Percentiles rank a stretch among this genome's conserved stretches.
Evolutionary conservation across 2,113 vertebrate species (phyloP).

Genomic region (Eonycteris spelaea): DNA sequence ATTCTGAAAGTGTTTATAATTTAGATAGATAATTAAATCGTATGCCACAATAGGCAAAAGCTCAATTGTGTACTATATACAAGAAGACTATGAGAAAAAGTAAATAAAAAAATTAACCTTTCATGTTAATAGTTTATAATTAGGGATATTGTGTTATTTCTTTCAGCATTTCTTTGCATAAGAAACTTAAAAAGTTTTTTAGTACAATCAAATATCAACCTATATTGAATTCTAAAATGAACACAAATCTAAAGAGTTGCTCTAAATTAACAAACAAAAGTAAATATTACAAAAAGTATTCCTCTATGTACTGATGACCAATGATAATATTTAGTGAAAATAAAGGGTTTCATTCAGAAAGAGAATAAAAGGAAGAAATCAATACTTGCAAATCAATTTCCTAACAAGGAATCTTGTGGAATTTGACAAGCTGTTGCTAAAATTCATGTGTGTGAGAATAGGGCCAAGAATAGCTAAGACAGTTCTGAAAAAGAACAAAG

Average conservation of each 20-base stretch:
- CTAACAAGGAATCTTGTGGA: not conserved
- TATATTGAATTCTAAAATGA: conserved; percentile 23
- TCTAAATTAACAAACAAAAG: conserved; percentile 24
- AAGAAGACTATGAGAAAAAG: not conserved
- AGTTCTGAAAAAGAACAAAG: not conserved
- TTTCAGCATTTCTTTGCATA: not conserved
- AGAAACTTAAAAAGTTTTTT: conserved; percentile 22
- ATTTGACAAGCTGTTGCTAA: not conserved
- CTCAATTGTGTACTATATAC: not conserved
- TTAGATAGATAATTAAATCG: conserved; percentile 2
- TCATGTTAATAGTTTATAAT: not conserved
- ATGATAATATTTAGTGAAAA: not conserved
- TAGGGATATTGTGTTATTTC: not conserved
- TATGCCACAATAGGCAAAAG: not conserved
- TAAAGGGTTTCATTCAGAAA: not conserved
- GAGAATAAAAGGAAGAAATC: not conserved
- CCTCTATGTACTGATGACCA: not conserved
- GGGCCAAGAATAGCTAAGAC: not conserved
- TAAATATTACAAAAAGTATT: not conserved
- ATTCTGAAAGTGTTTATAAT: conserved; percentile 26
- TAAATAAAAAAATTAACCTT: not conserved
- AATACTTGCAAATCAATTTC: not conserved
- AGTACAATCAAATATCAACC: not conserved
- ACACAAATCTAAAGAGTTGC: not conserved
- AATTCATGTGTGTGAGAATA: not conserved